These are phyloP conservation scores for Nebria brevicollis DNA, from an alignment of 2,888 invertebrate species.

Conservation along the genomic window DNA sequence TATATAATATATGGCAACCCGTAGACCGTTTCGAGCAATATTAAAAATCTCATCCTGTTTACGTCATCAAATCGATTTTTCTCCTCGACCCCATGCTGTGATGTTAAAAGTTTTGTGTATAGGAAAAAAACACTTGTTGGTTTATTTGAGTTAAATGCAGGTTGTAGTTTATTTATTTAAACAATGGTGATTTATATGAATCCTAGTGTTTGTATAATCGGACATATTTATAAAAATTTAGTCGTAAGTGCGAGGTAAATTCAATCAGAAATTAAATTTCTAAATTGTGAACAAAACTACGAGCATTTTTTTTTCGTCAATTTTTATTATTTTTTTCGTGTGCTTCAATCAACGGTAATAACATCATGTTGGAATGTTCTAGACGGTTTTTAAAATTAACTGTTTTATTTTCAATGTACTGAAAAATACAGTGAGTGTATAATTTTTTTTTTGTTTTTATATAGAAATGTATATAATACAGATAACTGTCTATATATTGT, in stretches of 20 bases:
- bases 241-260: neutral
- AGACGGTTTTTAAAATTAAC: neutral
- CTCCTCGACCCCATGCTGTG: slow-evolving; percentile 12
- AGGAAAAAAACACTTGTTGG: slow-evolving; percentile 26
- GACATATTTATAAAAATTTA: slow-evolving; percentile 4
- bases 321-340: neutral
- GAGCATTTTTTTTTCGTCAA: neutral
- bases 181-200: slow-evolving; percentile 6
- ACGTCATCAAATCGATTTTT: neutral
- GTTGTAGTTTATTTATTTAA: slow-evolving; percentile 14
- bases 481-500: slow-evolving; percentile 46
- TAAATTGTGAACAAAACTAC: neutral
- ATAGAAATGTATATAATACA: slow-evolving; percentile 43
- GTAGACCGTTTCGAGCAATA: neutral
- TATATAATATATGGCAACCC: no score
- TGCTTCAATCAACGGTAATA: neutral
- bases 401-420: slow-evolving; percentile 30
- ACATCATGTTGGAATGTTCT: neutral
- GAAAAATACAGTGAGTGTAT: slow-evolving; percentile 15
- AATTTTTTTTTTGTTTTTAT: slow-evolving; percentile 35
- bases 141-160: slow-evolving; percentile 17
- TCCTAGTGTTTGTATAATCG: slow-evolving; percentile 18
- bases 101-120: slow-evolving; percentile 27
- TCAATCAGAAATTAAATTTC: neutral
- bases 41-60: neutral